Conservation (phyloP, 2,797 vertebrate genomes). For the Alauda arvensis region DNA sequence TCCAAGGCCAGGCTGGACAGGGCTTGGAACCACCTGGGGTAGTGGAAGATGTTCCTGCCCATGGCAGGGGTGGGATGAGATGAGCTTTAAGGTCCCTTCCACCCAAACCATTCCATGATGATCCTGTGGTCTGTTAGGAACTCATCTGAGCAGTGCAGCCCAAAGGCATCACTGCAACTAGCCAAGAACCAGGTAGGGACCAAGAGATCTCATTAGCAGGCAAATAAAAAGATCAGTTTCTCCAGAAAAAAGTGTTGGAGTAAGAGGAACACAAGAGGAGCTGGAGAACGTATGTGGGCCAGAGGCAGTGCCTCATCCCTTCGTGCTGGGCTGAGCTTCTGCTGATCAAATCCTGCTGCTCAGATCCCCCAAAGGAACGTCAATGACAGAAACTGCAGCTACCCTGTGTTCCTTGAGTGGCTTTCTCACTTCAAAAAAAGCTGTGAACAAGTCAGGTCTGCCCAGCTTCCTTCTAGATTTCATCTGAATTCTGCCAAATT, state of each 20-base stretch:
- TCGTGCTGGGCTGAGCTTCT: not conserved
- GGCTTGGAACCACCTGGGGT: rapidly evolving
- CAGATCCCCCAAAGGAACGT: not conserved
- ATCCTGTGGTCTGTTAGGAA: too few relatives aligned
- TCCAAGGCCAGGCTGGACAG: rapidly evolving
- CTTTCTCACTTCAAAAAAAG: not conserved
- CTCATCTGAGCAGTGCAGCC: not conserved
- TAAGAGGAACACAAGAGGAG: not conserved
- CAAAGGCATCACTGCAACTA: not conserved
- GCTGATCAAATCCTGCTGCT: not conserved
- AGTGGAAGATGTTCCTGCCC: not conserved
- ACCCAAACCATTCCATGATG: not conserved
- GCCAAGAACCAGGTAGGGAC: not conserved
- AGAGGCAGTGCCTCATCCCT: not conserved
- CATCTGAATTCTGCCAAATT: not conserved
- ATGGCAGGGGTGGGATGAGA: rapidly evolving
- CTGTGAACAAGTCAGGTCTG: not conserved
- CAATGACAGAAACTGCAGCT: not conserved
- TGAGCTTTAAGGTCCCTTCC: not conserved
- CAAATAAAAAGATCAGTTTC: not conserved
- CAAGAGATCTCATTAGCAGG: not conserved
- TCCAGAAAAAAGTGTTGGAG: not conserved
- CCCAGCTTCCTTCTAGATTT: not conserved
- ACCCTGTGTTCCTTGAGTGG: not conserved
- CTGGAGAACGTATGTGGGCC: not conserved